Conservation (phyloP, 1,140 invertebrate species). For the Scaptodrosophila lebanonensis region DNA sequence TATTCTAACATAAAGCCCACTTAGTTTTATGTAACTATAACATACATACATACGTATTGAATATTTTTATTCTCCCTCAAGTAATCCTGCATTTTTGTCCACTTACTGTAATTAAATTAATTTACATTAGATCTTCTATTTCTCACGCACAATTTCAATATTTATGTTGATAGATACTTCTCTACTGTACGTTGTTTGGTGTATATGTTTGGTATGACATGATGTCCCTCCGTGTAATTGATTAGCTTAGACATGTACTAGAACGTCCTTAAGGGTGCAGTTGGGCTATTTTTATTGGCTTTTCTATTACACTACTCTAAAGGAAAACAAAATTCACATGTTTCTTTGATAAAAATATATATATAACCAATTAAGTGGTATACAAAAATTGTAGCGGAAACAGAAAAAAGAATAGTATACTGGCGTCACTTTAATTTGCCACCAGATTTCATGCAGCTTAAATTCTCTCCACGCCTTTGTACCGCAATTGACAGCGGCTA, state of each 20-base stretch:
- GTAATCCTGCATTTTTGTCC: constrained; percentile 33
- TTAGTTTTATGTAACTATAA: no score
- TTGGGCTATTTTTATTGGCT: not conserved
- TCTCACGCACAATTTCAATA: constrained; percentile 55
- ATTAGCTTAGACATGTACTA: constrained; percentile 35
- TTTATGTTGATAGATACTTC: no score
- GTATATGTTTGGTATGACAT: constrained; percentile 18
- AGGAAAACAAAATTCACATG: no score
- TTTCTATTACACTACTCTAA: not conserved
- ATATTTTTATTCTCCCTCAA: constrained; percentile 36
- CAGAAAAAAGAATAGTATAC: no score
- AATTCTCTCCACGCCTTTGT: constrained; percentile 67
- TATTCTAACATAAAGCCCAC: constrained; percentile 19
- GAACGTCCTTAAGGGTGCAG: no score
- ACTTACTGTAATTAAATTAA: constrained; percentile 39
- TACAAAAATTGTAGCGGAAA: no score
- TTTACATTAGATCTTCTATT: constrained; percentile 42
- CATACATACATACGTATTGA: constrained; percentile 15
- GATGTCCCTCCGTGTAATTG: constrained; percentile 16
- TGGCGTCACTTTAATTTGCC: not conserved
- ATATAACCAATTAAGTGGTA: no score
- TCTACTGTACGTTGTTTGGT: no score
- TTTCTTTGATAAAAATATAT: no score
- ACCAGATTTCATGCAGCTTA: constrained; percentile 57
- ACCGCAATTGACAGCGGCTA: constrained; percentile 26